phyloP scores from a whole-genome alignment of 2,113 vertebrate species.

The Myiopsitta monachus region DNA sequence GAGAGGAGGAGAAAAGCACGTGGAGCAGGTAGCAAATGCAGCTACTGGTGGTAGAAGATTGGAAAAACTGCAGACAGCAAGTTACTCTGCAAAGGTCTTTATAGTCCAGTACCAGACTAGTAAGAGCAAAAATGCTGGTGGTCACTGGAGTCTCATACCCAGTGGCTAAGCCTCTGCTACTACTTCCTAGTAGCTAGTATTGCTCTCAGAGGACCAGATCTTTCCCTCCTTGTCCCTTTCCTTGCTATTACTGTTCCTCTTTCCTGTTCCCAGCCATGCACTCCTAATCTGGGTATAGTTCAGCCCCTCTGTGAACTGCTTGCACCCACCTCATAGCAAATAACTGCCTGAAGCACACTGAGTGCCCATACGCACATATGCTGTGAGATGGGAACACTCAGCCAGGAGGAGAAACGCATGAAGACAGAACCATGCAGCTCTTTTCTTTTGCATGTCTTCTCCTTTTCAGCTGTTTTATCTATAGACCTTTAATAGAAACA shows the following conservation, averaged over 20 bases:
- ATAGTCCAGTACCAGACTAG: neutral
- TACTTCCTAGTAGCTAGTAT: neutral
- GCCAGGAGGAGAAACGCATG: neutral
- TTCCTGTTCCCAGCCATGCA: neutral
- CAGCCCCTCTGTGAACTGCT: neutral
- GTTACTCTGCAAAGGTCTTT: neutral
- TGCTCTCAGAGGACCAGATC: neutral
- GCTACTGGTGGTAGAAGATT: neutral
- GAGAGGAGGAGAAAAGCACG: neutral
- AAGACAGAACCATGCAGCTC: neutral
- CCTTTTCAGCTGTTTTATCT: neutral
- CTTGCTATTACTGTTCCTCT: neutral
- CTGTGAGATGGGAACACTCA: accelerated
- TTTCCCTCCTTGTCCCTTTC: neutral
- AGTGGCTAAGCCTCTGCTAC: neutral
- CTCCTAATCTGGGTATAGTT: neutral
- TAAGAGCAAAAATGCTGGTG: neutral
- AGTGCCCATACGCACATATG: accelerated
- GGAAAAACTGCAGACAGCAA: neutral
- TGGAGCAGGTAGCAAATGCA: neutral
- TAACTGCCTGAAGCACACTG: neutral
- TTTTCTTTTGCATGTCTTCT: neutral
- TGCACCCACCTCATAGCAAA: neutral
- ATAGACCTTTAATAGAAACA: neutral
- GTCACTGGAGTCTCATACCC: neutral